phyloP scores from a whole-genome alignment of 2,797 vertebrate genomes.

The Squalus acanthias region DNA sequence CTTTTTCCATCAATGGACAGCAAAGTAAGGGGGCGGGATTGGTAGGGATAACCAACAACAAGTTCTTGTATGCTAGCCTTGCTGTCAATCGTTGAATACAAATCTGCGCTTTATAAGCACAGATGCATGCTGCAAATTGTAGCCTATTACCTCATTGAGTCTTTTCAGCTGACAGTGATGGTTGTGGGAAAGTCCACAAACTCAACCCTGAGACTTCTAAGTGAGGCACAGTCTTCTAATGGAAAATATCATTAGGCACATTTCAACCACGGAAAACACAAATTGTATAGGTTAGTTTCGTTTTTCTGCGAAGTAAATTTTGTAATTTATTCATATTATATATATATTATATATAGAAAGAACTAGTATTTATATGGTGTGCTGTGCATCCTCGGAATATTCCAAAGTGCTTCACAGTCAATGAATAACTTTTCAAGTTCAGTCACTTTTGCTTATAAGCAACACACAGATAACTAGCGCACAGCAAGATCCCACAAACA shows the following conservation, averaged over 20 bases:
- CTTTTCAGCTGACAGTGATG: background rate
- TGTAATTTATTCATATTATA: background rate
- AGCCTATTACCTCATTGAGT: conserved; percentile 2
- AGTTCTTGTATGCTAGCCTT: background rate
- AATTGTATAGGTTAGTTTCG: background rate
- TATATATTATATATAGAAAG: too few relatives aligned
- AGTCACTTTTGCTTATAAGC: background rate
- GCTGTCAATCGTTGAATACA: background rate
- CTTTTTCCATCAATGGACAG: background rate
- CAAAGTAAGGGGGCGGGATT: background rate
- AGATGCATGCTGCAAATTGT: background rate
- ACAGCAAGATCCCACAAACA: background rate
- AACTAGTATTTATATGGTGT: too few relatives aligned
- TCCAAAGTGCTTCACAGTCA: background rate
- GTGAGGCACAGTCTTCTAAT: background rate
- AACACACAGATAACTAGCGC: background rate
- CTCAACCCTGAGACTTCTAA: background rate
- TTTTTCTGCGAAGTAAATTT: background rate
- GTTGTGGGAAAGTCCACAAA: conserved; percentile 13
- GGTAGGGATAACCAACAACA: background rate
- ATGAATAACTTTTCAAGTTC: background rate
- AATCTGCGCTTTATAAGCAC: background rate
- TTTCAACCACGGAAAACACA: background rate
- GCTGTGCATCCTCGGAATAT: too few relatives aligned
- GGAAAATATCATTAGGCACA: background rate